phyloP scores from a whole-genome alignment of 1,140 invertebrate genomes.

The Habropoda laboriosa region DNA sequence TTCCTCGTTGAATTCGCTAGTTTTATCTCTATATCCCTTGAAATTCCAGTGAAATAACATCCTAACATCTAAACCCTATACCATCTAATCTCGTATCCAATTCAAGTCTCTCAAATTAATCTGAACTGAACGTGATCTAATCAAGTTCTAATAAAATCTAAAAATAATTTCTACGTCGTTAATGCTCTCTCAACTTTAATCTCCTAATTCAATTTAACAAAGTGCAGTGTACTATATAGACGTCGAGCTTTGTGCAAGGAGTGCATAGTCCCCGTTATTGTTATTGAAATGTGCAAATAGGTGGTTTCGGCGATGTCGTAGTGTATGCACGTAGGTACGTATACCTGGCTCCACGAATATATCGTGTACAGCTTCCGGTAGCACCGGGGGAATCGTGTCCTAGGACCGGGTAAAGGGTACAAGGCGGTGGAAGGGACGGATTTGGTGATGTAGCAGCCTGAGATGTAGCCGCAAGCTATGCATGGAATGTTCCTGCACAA shows the following conservation, averaged over 20 bases:
- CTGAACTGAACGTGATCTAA: too few relatives aligned
- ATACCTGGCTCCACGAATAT: constrained; percentile 33
- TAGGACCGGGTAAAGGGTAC: constrained; percentile 51
- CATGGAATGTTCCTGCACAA: constrained; percentile 63
- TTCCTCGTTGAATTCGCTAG: neutral
- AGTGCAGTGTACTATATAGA: neutral
- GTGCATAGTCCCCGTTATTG: constrained; percentile 55
- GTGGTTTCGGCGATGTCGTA: constrained; percentile 14
- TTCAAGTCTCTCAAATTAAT: too few relatives aligned
- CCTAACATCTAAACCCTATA: too few relatives aligned
- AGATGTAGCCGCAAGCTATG: constrained; percentile 67
- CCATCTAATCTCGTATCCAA: too few relatives aligned
- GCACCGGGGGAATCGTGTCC: constrained; percentile 53
- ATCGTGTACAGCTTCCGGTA: constrained; percentile 61
- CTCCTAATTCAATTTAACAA: constrained; percentile 25
- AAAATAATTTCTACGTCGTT: neutral
- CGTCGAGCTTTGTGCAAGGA: neutral
- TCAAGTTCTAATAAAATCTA: too few relatives aligned
- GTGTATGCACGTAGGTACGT: neutral
- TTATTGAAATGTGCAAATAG: constrained; percentile 65
- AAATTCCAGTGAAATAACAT: too few relatives aligned
- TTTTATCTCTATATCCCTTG: too few relatives aligned
- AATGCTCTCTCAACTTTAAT: constrained; percentile 1
- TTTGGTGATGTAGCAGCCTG: constrained; percentile 65
- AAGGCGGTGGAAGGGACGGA: constrained; percentile 58